Base-by-base conservation (phyloP, 2,113 vertebrate genomes). In the Erythrocercus mccallii region DNA sequence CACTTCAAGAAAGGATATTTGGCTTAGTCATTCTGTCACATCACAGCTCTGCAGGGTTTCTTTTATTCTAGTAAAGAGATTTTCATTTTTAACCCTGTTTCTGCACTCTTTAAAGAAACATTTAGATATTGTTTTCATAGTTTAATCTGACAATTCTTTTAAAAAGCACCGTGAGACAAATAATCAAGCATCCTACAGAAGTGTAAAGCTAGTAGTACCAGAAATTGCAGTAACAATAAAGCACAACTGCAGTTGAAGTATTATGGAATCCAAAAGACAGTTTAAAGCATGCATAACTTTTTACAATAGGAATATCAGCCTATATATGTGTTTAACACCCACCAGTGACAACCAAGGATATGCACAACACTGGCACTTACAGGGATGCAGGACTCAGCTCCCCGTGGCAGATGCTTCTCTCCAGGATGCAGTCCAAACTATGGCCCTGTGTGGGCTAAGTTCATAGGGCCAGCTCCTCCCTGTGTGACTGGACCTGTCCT, bases 381-480 rank as follows among this genome's bases (percentile, higher is more conserved):
- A 60, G 25, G 21, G 7, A 8, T 60, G 24, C 44, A 50, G 69
- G 24, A 74, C 48, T 42, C 47, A 60, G 21, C 24, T 76, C 9
- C 27, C 21, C 0, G 0, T 3, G 11, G 44, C 18, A 38, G 12
- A 33, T 47, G 35, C 15, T 12, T 23, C 19, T 56, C 38, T 42
- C 8, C 6, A 33, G n/a, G 30, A 27, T 1, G 1, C 21, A 69
- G 22, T 31, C 33, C 37, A 58, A 10, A n/a, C 24, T 30, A 35
- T 21, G 30, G 5, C 22, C 23, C 13, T 3, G 1, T 19, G 15
- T 53, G 8, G 65, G 8, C 18, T 33, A 57, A 44, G 12, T 54
- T 69, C 65, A 37, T 2, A 28, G 21, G 28, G 4, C 17, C 37
- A 70, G 28, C 22, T 83, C 16, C 24, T 69, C 14, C 7, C 31